These are phyloP conservation scores for Rhabdophis nuchalis DNA, from an alignment of 2,797 vertebrate species.

Conservation along the genomic window DNA sequence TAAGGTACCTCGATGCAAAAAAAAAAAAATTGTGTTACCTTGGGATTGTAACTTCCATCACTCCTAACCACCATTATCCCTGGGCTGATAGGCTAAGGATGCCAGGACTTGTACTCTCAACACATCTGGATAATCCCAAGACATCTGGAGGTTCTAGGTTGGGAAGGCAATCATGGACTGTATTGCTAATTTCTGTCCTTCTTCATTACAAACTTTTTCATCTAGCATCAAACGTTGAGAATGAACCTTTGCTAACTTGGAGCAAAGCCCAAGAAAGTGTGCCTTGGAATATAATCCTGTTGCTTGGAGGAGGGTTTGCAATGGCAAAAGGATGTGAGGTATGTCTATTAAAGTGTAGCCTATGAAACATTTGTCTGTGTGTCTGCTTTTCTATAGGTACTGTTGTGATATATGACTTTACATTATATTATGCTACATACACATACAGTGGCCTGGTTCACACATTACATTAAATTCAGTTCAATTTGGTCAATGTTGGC, in stretches of 20 bases:
- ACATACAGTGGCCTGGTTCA: background rate
- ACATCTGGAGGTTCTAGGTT: background rate
- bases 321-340: slow-evolving; percentile 98
- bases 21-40: too few relatives aligned
- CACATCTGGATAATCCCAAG: background rate
- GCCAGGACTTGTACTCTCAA: background rate
- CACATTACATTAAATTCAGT: background rate
- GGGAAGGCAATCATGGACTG: background rate
- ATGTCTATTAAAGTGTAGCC: slow-evolving; percentile 30
- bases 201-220: slow-evolving; percentile 29
- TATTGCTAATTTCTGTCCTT: background rate
- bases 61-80: background rate
- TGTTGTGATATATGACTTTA: background rate
- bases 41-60: background rate
- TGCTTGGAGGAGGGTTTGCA: slow-evolving; percentile 94
- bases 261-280: slow-evolving; percentile 88
- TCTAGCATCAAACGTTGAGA: slow-evolving; percentile 82
- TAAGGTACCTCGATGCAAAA: too few relatives aligned
- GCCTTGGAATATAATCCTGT: slow-evolving; percentile 93
- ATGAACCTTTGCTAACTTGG: slow-evolving; percentile 87
- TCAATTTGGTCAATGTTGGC: background rate
- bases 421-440: background rate
- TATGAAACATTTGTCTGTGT: accelerated
- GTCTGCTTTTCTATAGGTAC: background rate
- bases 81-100: background rate